These are phyloP conservation scores for Patagioenas fasciata DNA, from an alignment of 2,113 vertebrate genomes.

Conservation along the genomic window DNA sequence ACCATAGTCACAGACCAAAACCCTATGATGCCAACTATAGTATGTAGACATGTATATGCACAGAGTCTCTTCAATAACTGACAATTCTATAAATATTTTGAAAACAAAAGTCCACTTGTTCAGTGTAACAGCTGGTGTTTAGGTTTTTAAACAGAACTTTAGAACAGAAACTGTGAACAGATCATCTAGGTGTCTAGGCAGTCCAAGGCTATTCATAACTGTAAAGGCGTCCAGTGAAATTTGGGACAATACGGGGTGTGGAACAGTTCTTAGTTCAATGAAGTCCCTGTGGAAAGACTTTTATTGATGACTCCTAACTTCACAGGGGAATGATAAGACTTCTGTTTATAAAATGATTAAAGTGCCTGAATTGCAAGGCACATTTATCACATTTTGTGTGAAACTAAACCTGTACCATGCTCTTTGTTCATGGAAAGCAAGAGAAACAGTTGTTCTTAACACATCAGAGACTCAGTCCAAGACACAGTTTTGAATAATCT, in stretches of 20 bases:
- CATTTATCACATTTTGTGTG: background rate
- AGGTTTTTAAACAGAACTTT: background rate
- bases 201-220: background rate
- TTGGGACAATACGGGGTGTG: background rate
- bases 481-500: background rate
- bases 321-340: background rate
- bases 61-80: background rate
- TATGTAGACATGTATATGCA: no score
- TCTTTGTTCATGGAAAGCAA: background rate
- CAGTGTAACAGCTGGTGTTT: background rate
- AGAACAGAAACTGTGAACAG: background rate
- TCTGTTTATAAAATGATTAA: background rate
- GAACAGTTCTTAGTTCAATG: background rate
- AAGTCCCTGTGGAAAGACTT: background rate
- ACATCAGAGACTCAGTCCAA: background rate
- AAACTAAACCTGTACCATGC: background rate
- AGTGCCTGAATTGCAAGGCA: background rate
- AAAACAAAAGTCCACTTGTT: background rate
- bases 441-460: background rate
- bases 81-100: background rate
- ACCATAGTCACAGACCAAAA: background rate
- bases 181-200: background rate
- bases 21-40: accelerated
- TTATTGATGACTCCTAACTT: background rate
- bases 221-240: background rate